Evolutionary conservation across 1,140 invertebrate species (phyloP).

Genomic region (Apis cerana): DNA sequence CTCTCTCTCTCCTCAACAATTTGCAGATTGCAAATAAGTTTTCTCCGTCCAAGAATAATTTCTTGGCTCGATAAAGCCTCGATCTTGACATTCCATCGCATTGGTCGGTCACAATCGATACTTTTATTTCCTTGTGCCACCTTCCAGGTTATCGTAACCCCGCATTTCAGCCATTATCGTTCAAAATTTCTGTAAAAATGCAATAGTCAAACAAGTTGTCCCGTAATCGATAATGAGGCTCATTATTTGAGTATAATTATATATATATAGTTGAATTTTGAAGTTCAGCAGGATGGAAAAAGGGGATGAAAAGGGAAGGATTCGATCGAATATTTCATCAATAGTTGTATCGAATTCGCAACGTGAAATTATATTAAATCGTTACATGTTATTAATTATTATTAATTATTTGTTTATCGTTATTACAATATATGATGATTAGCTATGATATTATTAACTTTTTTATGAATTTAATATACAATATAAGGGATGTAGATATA

Average conservation of each 20-base stretch:
- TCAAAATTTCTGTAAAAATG: background rate
- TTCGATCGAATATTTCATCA: no score
- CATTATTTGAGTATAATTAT: no score
- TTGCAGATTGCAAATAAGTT: background rate
- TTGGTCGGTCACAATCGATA: slow-evolving; percentile 12
- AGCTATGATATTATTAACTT: no score
- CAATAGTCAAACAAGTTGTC: background rate
- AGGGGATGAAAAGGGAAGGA: no score
- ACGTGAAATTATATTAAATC: no score
- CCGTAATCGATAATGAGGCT: background rate
- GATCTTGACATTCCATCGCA: slow-evolving; percentile 35
- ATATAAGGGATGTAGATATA: no score
- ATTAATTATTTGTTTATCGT: no score
- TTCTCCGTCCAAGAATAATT: background rate
- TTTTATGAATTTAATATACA: no score
- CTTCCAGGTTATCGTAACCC: background rate
- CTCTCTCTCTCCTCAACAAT: background rate
- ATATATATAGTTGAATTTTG: background rate
- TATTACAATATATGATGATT: no score
- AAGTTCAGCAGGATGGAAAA: no score
- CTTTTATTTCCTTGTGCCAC: background rate
- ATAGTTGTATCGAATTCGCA: no score
- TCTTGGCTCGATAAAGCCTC: slow-evolving; percentile 13
- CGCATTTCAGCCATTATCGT: background rate
- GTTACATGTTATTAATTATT: no score